Percentiles rank a stretch among this genome's conserved stretches.
phyloP scores from a whole-genome alignment of 2,113 vertebrate species.

The Suncus etruscus region DNA sequence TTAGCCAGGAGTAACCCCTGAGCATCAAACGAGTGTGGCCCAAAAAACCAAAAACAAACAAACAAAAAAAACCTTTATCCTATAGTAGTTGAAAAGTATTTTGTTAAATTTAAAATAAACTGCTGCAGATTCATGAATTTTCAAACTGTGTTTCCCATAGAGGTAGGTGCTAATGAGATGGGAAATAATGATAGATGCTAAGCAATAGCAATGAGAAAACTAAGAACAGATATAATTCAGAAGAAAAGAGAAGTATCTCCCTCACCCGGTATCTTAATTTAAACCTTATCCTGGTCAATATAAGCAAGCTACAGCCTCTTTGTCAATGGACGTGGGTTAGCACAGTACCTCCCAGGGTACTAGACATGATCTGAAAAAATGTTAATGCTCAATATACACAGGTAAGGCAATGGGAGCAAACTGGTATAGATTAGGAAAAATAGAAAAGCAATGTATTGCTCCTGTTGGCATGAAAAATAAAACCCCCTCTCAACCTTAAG shows the following conservation, averaged over 20 bases:
- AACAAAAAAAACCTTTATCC: too few species aligned
- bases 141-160: background rate
- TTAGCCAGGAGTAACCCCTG: too few species aligned
- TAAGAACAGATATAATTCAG: constrained; percentile 18
- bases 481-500: background rate
- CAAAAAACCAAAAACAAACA: too few species aligned
- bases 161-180: constrained; percentile 14
- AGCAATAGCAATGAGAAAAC: background rate
- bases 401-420: background rate
- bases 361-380: background rate
- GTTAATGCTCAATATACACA: too few species aligned
- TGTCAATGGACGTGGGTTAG: background rate
- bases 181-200: constrained; percentile 39
- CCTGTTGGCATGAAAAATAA: background rate
- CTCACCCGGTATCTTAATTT: background rate
- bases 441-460: background rate
- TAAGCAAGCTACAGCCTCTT: background rate
- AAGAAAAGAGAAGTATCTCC: background rate
- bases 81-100: background rate
- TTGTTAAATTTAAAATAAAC: constrained; percentile 44
- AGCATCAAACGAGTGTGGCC: too few species aligned
- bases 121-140: constrained; percentile 1
- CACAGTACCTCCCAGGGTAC: too few species aligned
- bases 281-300: background rate
- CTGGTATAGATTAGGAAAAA: background rate